phyloP scores from a whole-genome alignment of 92 coral and sea anemone genomes.

The Epizoanthus fatuus region DNA sequence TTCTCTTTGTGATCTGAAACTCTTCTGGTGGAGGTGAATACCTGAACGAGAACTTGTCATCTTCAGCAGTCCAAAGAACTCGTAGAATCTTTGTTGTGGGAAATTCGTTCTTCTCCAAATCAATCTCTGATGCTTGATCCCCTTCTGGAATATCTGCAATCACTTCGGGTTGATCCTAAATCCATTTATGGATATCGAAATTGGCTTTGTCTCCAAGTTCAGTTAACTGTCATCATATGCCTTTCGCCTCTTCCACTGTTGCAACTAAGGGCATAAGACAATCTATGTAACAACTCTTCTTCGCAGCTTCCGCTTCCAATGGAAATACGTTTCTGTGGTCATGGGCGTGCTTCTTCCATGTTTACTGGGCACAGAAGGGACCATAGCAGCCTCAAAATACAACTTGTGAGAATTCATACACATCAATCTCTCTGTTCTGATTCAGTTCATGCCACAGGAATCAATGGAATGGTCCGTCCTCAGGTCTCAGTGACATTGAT shows the following conservation, averaged over 20 bases:
- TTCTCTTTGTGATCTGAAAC: conserved; percentile 45
- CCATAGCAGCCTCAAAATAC: conserved; percentile 80
- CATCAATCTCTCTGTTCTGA: conserved; percentile 50
- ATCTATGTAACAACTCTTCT: conserved; percentile 72
- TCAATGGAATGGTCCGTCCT: conserved; percentile 51
- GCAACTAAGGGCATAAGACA: conserved; percentile 69
- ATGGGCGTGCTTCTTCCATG: background rate
- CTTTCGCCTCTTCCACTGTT: conserved; percentile 55
- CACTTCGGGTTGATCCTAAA: conserved; percentile 51
- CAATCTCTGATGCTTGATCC: conserved; percentile 51
- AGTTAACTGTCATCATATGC: conserved; percentile 53
- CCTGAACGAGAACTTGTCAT: conserved; percentile 62
- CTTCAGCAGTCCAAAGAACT: conserved; percentile 66
- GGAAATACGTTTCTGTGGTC: background rate
- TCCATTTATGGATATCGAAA: conserved; percentile 69
- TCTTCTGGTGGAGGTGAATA: conserved; percentile 50
- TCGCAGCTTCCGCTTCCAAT: conserved; percentile 38
- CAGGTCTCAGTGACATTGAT: conserved; percentile 34
- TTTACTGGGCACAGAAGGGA: conserved; percentile 65
- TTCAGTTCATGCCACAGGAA: conserved; percentile 63
- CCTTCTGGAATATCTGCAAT: conserved; percentile 44
- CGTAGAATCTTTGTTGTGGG: conserved; percentile 63
- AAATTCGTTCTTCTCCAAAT: conserved; percentile 51
- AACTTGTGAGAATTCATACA: conserved; percentile 61
- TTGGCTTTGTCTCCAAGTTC: conserved; percentile 66